Percentiles rank a stretch among this genome's conserved stretches.
phyloP scores from a whole-genome alignment of 2,113 vertebrate species.

The Pheucticus melanocephalus region DNA sequence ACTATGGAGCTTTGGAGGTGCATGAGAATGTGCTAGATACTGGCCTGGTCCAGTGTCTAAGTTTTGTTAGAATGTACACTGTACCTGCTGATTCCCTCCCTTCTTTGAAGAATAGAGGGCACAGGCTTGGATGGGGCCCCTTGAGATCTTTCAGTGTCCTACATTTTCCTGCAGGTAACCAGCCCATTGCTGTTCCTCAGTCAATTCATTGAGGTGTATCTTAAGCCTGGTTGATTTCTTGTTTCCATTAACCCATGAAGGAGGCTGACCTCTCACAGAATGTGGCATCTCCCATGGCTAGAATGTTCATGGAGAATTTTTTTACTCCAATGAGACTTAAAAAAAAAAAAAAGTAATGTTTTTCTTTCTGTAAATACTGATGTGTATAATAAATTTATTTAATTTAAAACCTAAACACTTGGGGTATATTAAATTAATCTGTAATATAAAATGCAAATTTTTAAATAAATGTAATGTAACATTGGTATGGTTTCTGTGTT shows the following conservation, averaged over 20 bases:
- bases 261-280: not conserved
- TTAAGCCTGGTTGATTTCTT: not conserved
- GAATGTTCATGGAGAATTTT: not conserved
- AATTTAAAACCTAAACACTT: not conserved
- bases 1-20: not conserved
- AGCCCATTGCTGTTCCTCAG: not conserved
- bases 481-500: not conserved
- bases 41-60: not conserved
- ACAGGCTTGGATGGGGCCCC: not conserved
- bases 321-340: not conserved
- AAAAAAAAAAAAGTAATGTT: not conserved
- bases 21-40: not conserved
- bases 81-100: not conserved
- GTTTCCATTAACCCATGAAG: not conserved
- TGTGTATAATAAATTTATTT: constrained; percentile 26
- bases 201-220: not conserved
- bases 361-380: constrained; percentile 41
- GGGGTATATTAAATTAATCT: not conserved
- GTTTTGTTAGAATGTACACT: not conserved
- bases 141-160: not conserved
- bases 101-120: not conserved
- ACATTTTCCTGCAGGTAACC: not conserved
- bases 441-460: not conserved
- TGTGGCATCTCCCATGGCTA: not conserved
- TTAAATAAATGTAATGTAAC: not conserved